phyloP scores from a whole-genome alignment of 2,113 vertebrate species.

The Melanerpes formicivorus region DNA sequence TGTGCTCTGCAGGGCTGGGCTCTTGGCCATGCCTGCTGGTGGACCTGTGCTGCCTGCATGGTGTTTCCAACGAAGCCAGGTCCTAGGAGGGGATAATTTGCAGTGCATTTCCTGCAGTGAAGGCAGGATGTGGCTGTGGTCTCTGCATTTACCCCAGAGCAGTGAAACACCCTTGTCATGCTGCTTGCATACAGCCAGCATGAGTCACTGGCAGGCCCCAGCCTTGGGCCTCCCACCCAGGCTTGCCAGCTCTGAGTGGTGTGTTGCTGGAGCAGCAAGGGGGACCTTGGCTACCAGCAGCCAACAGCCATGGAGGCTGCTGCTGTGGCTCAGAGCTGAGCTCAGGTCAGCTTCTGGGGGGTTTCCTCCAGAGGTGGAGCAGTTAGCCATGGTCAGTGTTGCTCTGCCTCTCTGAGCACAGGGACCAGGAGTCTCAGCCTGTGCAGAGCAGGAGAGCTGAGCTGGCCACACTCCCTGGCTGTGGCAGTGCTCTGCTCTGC shows the following conservation, averaged over 20 bases:
- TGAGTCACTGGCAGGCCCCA: neutral
- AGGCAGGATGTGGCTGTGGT: slow-evolving; percentile 19
- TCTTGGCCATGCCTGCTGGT: neutral
- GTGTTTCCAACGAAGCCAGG: neutral
- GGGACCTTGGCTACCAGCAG: neutral
- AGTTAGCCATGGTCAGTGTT: neutral
- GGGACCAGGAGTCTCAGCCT: neutral
- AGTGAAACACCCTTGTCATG: slow-evolving; percentile 4
- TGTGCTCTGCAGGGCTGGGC: neutral
- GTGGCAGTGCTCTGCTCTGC: neutral
- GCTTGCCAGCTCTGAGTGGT: neutral
- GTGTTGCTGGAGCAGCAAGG: neutral
- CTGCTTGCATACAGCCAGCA: neutral
- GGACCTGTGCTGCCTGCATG: neutral
- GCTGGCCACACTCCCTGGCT: neutral
- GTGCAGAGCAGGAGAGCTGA: neutral
- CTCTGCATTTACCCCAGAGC: neutral
- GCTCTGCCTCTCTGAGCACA: neutral
- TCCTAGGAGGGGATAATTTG: slow-evolving; percentile 29
- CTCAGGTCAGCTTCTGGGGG: neutral
- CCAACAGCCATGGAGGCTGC: neutral
- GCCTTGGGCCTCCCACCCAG: neutral
- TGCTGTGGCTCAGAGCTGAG: neutral
- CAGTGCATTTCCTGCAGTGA: neutral
- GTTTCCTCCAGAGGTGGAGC: neutral